Evolutionary conservation across 2,113 vertebrate genomes (phyloP).

Genomic region (Galemys pyrenaicus): DNA sequence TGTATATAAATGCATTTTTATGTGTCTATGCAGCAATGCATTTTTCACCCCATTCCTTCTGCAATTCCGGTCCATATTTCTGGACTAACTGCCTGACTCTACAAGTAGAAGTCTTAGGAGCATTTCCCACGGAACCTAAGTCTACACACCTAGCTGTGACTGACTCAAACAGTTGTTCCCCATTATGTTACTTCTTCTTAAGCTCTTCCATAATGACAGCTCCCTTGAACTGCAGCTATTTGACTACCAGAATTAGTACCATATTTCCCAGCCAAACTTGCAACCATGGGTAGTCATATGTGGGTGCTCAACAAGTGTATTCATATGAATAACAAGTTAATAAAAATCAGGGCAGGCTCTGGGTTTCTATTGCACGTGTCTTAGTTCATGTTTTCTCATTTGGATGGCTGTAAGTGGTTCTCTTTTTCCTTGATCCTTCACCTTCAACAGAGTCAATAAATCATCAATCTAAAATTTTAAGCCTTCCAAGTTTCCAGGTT

Average conservation of each 20-base stretch:
- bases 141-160: background rate
- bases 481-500: background rate
- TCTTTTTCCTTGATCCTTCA: background rate
- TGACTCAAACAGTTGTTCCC: background rate
- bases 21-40: too few relatives aligned
- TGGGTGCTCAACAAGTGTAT: background rate
- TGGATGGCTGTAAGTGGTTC: background rate
- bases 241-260: background rate
- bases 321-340: background rate
- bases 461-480: background rate
- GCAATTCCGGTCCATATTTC: background rate
- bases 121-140: background rate
- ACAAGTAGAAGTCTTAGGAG: background rate
- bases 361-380: background rate
- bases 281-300: background rate
- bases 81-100: background rate
- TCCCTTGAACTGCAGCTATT: background rate
- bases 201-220: background rate
- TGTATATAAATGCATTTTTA: too few relatives aligned
- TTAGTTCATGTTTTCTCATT: background rate
- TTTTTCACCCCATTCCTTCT: background rate
- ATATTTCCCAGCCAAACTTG: background rate
- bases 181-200: background rate
- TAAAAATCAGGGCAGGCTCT: background rate
- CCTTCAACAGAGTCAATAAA: background rate